Conservation (phyloP, 2,888 invertebrate genomes). For the Acanthoscelides obtectus region DNA sequence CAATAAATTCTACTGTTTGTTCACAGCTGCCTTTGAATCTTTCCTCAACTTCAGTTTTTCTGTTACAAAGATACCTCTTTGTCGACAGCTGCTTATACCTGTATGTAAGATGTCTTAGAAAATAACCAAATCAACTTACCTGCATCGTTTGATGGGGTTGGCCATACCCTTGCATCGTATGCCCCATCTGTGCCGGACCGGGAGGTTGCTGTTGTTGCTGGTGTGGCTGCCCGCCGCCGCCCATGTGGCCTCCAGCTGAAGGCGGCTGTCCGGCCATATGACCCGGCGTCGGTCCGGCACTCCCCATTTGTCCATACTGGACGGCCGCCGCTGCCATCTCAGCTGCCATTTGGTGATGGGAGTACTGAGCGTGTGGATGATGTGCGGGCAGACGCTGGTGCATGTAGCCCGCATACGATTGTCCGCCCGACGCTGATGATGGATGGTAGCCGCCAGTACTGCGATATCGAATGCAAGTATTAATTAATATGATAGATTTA, state of each 20-base stretch:
- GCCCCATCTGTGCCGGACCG: slow-evolving; percentile 37
- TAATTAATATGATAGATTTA: too few species aligned
- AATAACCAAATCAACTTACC: slow-evolving; percentile 1
- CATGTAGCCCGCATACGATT: slow-evolving; percentile 48
- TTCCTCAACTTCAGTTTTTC: too few species aligned
- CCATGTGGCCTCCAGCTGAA: slow-evolving; percentile 33
- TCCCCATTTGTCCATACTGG: slow-evolving; percentile 40
- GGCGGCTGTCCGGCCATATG: slow-evolving; percentile 39
- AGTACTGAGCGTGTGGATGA: slow-evolving; percentile 56
- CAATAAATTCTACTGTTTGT: too few species aligned
- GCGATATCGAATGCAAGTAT: background rate
- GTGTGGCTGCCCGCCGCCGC: slow-evolving; percentile 25
- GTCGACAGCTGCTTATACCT: too few species aligned
- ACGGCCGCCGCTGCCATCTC: slow-evolving; percentile 51
- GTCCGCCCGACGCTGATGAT: slow-evolving; percentile 39
- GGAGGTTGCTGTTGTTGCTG: slow-evolving; percentile 30
- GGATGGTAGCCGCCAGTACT: slow-evolving; percentile 37
- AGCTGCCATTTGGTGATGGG: slow-evolving; percentile 48
- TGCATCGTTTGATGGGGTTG: slow-evolving; percentile 47
- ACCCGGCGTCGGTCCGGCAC: slow-evolving; percentile 31
- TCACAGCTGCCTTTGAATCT: too few species aligned
- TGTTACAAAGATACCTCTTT: too few species aligned
- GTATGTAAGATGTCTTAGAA: too few species aligned
- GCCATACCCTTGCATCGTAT: slow-evolving; percentile 36
- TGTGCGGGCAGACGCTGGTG: slow-evolving; percentile 54